Percentiles rank a stretch among this genome's conserved stretches.
Evolutionary conservation across 2,797 vertebrate genomes (phyloP).

Genomic region (Myripristis jacobus): DNA sequence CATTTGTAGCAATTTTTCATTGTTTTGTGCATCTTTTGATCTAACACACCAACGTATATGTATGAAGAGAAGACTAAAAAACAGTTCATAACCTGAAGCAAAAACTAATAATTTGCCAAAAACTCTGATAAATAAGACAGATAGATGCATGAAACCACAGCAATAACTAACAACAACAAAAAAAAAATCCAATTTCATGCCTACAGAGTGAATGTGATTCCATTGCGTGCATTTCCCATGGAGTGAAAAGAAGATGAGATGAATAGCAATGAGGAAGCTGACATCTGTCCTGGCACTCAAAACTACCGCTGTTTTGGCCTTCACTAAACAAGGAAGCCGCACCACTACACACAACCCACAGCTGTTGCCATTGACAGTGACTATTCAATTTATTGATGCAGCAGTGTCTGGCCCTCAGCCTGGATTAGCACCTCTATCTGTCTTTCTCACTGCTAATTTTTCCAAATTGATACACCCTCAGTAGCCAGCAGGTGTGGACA

Average conservation of each 20-base stretch:
- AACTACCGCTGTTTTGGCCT: conserved; percentile 12
- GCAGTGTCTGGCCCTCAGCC: conserved; percentile 34
- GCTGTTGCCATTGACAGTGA: conserved; percentile 32
- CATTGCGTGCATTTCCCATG: conserved; percentile 1
- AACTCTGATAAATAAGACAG: conserved; percentile 15
- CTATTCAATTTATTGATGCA: conserved; percentile 39
- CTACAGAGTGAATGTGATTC: background rate
- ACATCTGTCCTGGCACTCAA: conserved; percentile 31
- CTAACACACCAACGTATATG: background rate
- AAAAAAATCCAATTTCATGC: conserved; percentile 21
- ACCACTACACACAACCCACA: conserved; percentile 12
- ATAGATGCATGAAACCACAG: conserved; percentile 24
- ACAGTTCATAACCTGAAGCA: conserved; percentile 14
- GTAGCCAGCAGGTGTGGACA: conserved; percentile 38
- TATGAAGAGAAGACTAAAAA: background rate
- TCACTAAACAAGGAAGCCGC: conserved; percentile 7
- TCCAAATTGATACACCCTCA: conserved; percentile 22
- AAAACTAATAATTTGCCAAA: conserved; percentile 6
- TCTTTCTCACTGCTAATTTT: conserved; percentile 33
- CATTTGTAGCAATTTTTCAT: background rate
- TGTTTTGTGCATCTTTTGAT: conserved; percentile 17
- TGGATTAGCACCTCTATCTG: conserved; percentile 17
- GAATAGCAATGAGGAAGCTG: conserved; percentile 23
- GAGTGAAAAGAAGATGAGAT: conserved; percentile 13
- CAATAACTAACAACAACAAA: too few relatives aligned